These are phyloP conservation scores for Amphipoea oculea DNA, from an alignment of 2,888 invertebrate genomes.

Conservation along the genomic window DNA sequence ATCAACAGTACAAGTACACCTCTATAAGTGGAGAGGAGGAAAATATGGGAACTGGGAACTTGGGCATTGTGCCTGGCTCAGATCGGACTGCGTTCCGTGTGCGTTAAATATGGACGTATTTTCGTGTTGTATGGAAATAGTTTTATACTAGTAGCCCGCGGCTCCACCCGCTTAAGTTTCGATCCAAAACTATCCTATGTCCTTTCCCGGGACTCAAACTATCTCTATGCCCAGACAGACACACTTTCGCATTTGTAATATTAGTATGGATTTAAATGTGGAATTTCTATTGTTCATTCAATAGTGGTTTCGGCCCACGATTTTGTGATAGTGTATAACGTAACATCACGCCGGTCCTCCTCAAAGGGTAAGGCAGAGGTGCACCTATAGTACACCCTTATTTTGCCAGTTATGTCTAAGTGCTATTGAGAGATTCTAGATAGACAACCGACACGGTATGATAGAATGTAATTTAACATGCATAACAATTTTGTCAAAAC, in stretches of 20 bases:
- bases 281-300: neutral
- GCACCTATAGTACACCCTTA: neutral
- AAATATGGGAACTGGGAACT: constrained; percentile 4
- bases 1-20: neutral
- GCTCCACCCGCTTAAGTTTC: too few species aligned
- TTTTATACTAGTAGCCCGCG: neutral
- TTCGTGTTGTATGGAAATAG: neutral
- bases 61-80: constrained; percentile 1
- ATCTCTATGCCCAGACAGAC: too few species aligned
- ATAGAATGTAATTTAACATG: too few species aligned
- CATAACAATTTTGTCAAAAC: too few species aligned
- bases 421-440: neutral
- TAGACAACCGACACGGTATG: too few species aligned
- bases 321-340: neutral
- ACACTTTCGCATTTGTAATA: too few species aligned
- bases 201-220: too few species aligned
- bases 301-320: neutral
- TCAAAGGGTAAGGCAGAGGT: too few species aligned
- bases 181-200: too few species aligned
- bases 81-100: neutral
- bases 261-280: neutral
- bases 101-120: constrained; percentile 2
- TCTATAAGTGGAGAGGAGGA: constrained; percentile 2
- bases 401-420: neutral
- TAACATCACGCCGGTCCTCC: too few species aligned